phyloP scores from a whole-genome alignment of 2,113 vertebrate species.

The Hemichromis elongatus region DNA sequence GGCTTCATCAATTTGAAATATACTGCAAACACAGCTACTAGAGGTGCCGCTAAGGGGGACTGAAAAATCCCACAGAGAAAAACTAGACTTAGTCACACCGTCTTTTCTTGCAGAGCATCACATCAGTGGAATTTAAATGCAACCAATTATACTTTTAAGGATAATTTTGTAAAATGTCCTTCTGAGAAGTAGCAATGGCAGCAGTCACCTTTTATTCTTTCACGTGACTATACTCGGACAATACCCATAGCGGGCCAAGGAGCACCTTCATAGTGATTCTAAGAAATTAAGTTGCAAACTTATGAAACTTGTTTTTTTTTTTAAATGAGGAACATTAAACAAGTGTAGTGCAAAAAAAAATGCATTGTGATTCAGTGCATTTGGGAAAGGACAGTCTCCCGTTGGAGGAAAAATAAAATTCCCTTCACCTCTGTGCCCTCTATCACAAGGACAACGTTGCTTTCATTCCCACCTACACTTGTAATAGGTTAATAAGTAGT shows the following conservation, averaged over 20 bases:
- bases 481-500: background rate
- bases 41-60: background rate
- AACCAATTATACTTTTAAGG: background rate
- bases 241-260: background rate
- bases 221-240: background rate
- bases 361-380: background rate
- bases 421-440: background rate
- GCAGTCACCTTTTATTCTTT: background rate
- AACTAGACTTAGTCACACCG: background rate
- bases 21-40: background rate
- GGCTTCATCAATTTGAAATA: background rate
- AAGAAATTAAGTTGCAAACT: background rate
- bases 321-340: background rate
- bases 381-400: background rate
- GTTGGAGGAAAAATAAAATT: background rate
- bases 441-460: background rate
- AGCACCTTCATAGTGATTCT: background rate
- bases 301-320: background rate
- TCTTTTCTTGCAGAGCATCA: background rate
- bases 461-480: background rate
- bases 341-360: background rate
- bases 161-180: background rate
- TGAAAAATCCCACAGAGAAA: background rate
- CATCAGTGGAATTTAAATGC: background rate
- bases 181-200: background rate